Evolutionary conservation across 2,113 vertebrate species (phyloP).

Genomic region (Protobothrops flavoviridis): DNA sequence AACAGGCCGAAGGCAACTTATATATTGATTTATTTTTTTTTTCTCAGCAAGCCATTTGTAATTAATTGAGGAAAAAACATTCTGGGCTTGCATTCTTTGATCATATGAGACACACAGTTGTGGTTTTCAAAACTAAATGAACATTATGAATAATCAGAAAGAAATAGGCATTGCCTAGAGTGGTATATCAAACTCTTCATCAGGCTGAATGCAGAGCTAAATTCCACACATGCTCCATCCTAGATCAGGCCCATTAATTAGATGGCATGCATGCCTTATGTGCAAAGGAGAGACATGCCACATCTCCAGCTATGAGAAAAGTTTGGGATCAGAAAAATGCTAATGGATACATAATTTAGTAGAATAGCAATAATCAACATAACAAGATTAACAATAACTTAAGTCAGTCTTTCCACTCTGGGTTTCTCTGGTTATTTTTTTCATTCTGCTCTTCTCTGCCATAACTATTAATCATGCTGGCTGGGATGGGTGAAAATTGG

Average conservation of each 20-base stretch:
- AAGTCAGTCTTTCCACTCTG: background rate
- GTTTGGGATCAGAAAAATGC: background rate
- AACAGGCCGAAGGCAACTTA: background rate
- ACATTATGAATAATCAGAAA: background rate
- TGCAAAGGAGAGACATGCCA: background rate
- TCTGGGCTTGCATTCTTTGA: background rate
- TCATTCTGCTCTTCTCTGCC: background rate
- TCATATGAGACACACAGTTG: background rate
- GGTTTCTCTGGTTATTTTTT: background rate
- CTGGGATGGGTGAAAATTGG: background rate
- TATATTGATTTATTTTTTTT: background rate
- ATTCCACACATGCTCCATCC: background rate
- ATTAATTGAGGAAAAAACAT: background rate
- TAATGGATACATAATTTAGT: background rate
- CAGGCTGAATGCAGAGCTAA: background rate
- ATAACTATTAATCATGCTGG: background rate
- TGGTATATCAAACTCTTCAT: background rate
- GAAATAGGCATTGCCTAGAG: background rate
- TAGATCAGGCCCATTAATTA: background rate
- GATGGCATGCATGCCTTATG: too few species aligned
- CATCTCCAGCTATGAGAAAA: background rate
- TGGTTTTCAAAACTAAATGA: background rate
- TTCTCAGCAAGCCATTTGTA: background rate
- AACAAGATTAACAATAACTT: background rate
- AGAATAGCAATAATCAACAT: background rate